Evolutionary conservation across 2,888 invertebrate genomes (phyloP).

Genomic region (Ptilodon capucinus): DNA sequence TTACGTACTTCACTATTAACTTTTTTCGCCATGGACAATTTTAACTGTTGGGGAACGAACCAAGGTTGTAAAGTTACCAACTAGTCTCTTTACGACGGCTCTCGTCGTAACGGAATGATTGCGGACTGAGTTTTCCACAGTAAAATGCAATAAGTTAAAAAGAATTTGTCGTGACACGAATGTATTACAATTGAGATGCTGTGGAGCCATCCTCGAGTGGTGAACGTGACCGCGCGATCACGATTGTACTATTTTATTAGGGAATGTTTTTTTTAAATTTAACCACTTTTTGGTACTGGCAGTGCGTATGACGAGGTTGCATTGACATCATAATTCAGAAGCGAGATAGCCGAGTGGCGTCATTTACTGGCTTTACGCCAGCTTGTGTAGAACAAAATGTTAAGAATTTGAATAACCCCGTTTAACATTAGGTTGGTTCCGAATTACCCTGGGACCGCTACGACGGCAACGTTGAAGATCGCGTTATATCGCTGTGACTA

Average conservation of each 20-base stretch:
- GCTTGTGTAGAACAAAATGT: conserved; percentile 38
- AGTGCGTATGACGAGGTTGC: conserved; percentile 16
- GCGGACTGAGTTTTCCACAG: conserved; percentile 55
- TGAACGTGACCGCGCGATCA: not conserved
- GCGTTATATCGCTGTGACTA: not conserved
- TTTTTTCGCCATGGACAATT: conserved; percentile 55
- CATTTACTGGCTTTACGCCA: conserved; percentile 39
- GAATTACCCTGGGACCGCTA: conserved; percentile 8
- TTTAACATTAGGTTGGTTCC: conserved; percentile 19
- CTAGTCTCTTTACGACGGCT: conserved; percentile 69
- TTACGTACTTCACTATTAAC: conserved; percentile 24
- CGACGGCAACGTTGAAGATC: not conserved
- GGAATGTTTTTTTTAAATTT: conserved; percentile 1
- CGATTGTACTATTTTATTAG: not conserved
- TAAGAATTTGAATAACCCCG: conserved; percentile 32
- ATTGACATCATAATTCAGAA: conserved; percentile 30
- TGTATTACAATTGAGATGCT: conserved; percentile 26
- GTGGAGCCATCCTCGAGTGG: conserved; percentile 3
- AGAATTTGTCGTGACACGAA: conserved; percentile 53
- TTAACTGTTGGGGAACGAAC: conserved; percentile 52
- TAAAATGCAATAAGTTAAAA: conserved; percentile 64
- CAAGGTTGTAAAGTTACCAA: conserved; percentile 63
- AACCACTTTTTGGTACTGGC: not conserved
- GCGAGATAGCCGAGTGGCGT: conserved; percentile 25
- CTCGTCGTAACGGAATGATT: conserved; percentile 68